phyloP scores from a whole-genome alignment of 2,797 vertebrate species.

The Scolopax rusticola region DNA sequence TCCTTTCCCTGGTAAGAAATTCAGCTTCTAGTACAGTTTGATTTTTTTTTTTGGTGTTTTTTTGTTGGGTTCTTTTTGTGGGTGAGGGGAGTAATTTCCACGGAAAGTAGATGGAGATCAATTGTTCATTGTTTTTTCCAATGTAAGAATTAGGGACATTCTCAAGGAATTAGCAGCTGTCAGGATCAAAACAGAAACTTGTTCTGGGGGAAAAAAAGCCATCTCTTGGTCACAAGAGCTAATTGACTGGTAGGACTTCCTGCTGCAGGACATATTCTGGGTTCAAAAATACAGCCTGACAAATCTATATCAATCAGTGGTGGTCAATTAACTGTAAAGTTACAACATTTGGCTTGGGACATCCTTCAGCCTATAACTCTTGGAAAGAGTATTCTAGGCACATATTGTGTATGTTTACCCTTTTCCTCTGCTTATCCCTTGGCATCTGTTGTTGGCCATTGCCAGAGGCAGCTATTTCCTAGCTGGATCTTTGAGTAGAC shows the following conservation, averaged over 20 bases:
- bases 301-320: not conserved
- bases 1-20: not conserved
- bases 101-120: not conserved
- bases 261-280: not conserved
- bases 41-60: not conserved
- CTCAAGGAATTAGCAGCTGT: not conserved
- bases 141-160: not conserved
- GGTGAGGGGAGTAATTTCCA: not conserved
- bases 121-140: not conserved
- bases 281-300: not conserved
- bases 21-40: not conserved
- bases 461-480: not conserved
- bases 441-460: not conserved
- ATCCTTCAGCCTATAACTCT: not conserved
- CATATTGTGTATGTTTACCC: not conserved
- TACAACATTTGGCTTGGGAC: not conserved
- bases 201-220: not conserved
- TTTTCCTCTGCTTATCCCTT: not conserved
- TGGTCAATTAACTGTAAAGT: not conserved
- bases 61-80: not conserved
- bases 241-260: not conserved
- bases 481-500: not conserved
- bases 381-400: not conserved
- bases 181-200: not conserved
- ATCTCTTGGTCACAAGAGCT: not conserved